Evolutionary conservation across 2,113 vertebrate genomes (phyloP).

Genomic region (Danio rerio): GRCz12tu NC_133195.1:41972501-41973000

Average conservation of each 20-base stretch:
- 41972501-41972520: too few species aligned
- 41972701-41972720: too few species aligned
- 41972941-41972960: slow-evolving; percentile 42
- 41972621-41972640: too few species aligned
- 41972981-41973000: neutral
- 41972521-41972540: too few species aligned
- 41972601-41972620: too few species aligned
- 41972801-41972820: neutral
- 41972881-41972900: neutral
- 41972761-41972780: neutral
- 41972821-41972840: slow-evolving; percentile 4
- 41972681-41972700: too few species aligned
- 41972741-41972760: neutral
- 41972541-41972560: too few species aligned
- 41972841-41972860: slow-evolving; percentile 35
- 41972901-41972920: slow-evolving; percentile 4
- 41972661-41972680: too few species aligned
- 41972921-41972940: slow-evolving; percentile 9
- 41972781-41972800: neutral
- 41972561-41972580: too few species aligned
- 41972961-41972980: neutral
- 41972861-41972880: slow-evolving; percentile 27
- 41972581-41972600: too few species aligned
- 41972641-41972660: too few species aligned
- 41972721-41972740: neutral